Evolutionary conservation across 2,113 vertebrate species (phyloP).

Genomic region (Petrocephalus microphthalmus): DNA sequence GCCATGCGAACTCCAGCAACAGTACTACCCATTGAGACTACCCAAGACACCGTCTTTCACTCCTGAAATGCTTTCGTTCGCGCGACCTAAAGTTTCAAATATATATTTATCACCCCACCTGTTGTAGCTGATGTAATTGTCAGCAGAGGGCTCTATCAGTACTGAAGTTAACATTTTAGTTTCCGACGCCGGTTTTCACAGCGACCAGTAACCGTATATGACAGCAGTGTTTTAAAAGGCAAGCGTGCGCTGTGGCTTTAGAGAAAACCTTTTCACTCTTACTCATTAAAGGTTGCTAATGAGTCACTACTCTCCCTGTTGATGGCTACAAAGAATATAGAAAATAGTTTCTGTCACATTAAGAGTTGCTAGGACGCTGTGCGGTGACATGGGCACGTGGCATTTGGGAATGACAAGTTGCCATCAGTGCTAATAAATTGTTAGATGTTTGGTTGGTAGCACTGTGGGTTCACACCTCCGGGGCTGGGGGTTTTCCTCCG

Average conservation of each 20-base stretch:
- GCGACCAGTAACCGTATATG: neutral
- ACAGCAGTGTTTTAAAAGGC: neutral
- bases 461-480: neutral
- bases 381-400: neutral
- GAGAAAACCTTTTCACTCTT: neutral
- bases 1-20: neutral
- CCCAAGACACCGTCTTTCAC: neutral
- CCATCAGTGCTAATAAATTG: neutral
- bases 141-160: neutral
- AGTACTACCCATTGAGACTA: neutral
- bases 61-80: neutral
- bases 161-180: neutral
- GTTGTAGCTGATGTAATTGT: neutral
- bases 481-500: neutral
- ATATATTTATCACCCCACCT: neutral
- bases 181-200: no score
- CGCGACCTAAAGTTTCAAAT: neutral
- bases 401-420: neutral
- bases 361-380: neutral
- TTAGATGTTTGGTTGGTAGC: neutral
- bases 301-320: neutral
- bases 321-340: neutral
- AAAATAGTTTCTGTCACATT: neutral
- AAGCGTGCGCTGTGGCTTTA: neutral
- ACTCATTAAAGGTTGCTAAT: neutral